These are phyloP conservation scores for Montipora capitata DNA, from an alignment of 92 coral and sea anemone species.

Conservation along the genomic window DNA sequence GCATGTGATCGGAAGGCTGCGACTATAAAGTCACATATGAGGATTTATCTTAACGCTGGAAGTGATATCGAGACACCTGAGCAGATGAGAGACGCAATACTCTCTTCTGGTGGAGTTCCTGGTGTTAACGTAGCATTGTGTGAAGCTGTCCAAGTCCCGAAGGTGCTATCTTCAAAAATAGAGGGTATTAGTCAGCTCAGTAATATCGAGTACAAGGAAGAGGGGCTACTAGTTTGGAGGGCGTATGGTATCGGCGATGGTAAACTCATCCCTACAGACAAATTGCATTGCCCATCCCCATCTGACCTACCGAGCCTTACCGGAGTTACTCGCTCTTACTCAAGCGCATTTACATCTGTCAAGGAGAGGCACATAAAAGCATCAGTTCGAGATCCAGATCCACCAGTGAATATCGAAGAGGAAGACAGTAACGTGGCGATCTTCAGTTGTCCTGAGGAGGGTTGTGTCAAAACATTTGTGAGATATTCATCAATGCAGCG, in stretches of 20 bases:
- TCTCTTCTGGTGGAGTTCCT: conserved; percentile 78
- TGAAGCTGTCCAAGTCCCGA: conserved; percentile 60
- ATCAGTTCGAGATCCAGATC: conserved; percentile 53
- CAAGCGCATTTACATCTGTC: conserved; percentile 29
- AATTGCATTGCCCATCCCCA: conserved; percentile 59
- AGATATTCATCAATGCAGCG: conserved; percentile 34
- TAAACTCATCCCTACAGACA: conserved; percentile 56
- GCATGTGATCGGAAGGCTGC: conserved; percentile 73
- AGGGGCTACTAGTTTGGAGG: conserved; percentile 54
- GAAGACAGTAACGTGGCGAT: conserved; percentile 45
- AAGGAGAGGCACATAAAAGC: conserved; percentile 46
- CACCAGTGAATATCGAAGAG: conserved; percentile 41
- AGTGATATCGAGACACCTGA: conserved; percentile 77
- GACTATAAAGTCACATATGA: conserved; percentile 68
- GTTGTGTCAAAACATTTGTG: conserved; percentile 62
- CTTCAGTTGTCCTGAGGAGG: conserved; percentile 78
- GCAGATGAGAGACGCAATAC: conserved; percentile 77
- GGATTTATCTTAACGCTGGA: conserved; percentile 68
- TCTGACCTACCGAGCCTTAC: conserved; percentile 62
- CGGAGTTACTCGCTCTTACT: conserved; percentile 43
- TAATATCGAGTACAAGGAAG: conserved; percentile 69
- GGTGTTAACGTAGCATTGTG: conserved; percentile 72
- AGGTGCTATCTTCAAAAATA: conserved; percentile 52
- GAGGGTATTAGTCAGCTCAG: conserved; percentile 56
- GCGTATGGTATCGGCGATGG: conserved; percentile 51